phyloP scores from a whole-genome alignment of 2,888 invertebrate genomes.

The Cheilosia grossa region DNA sequence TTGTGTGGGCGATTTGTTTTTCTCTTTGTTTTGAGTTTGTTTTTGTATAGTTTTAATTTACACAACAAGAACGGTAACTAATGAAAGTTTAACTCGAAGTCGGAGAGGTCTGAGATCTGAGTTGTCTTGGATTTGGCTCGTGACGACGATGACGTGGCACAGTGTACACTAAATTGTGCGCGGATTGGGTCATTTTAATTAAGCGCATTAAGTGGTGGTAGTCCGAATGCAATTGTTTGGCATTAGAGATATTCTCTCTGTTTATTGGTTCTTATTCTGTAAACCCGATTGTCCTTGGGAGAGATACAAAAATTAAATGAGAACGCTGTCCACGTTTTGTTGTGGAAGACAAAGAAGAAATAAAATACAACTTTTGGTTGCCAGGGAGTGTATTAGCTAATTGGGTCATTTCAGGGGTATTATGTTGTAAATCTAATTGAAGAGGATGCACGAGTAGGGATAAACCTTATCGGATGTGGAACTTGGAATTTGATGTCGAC shows the following conservation, averaged over 20 bases:
- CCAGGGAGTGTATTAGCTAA: conserved; percentile 26
- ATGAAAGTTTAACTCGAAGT: conserved; percentile 61
- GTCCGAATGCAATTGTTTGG: conserved; percentile 51
- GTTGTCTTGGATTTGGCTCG: conserved; percentile 11
- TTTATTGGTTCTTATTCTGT: conserved; percentile 35
- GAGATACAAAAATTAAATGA: conserved; percentile 15
- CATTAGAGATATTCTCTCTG: conserved; percentile 37
- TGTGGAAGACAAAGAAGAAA: not conserved
- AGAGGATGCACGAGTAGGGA: not conserved
- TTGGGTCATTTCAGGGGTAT: conserved; percentile 51
- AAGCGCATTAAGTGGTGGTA: conserved; percentile 66
- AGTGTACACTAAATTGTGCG: conserved; percentile 18
- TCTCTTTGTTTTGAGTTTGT: conserved; percentile 3
- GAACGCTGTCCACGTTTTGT: conserved; percentile 27
- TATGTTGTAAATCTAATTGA: conserved; percentile 39
- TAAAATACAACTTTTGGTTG: not conserved
- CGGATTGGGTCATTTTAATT: conserved; percentile 69
- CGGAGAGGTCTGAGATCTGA: conserved; percentile 13
- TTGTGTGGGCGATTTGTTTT: conserved; percentile 52
- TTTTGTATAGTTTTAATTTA: conserved; percentile 63
- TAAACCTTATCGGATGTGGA: not conserved
- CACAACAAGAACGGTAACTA: conserved; percentile 49
- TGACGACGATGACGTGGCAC: not conserved
- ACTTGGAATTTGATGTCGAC: not conserved
- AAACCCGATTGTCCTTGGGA: conserved; percentile 42